Conservation (phyloP, 2,113 vertebrate species). For the Erythrocebus patas region DNA sequence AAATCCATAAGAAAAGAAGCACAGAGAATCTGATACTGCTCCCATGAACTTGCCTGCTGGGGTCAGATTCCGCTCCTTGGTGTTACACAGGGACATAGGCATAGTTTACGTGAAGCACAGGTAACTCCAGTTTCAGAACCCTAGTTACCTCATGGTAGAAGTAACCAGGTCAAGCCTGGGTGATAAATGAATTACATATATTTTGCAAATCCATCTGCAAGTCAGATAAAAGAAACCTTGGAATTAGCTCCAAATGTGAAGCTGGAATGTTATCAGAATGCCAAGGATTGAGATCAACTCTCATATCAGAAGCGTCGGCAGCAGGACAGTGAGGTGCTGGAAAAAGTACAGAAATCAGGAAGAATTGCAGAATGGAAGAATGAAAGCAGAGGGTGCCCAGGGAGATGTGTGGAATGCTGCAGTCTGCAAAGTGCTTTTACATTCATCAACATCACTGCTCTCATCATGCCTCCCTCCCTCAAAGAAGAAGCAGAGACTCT, state of each 20-base stretch:
- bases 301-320: not conserved
- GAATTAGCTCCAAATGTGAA: not conserved
- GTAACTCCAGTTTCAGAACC: not conserved
- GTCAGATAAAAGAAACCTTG: not conserved
- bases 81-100: accelerated
- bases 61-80: not conserved
- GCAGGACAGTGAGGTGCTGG: not conserved
- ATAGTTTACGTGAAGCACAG: not conserved
- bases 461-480: not conserved
- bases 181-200: not conserved
- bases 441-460: accelerated
- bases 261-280: too few species aligned
- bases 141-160: accelerated
- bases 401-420: accelerated
- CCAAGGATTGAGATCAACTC: not conserved
- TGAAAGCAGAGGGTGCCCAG: accelerated
- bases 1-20: not conserved
- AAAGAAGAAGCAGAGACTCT: not conserved
- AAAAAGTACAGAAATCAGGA: not conserved
- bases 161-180: not conserved
- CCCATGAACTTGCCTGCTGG: accelerated
- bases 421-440: accelerated
- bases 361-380: not conserved
- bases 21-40: too few species aligned
- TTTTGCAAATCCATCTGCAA: not conserved